Percentiles rank a stretch among this genome's conserved stretches.
These are phyloP conservation scores for Diabrotica balteata DNA, from an alignment of 2,888 invertebrate species.

Conservation along the genomic window DNA sequence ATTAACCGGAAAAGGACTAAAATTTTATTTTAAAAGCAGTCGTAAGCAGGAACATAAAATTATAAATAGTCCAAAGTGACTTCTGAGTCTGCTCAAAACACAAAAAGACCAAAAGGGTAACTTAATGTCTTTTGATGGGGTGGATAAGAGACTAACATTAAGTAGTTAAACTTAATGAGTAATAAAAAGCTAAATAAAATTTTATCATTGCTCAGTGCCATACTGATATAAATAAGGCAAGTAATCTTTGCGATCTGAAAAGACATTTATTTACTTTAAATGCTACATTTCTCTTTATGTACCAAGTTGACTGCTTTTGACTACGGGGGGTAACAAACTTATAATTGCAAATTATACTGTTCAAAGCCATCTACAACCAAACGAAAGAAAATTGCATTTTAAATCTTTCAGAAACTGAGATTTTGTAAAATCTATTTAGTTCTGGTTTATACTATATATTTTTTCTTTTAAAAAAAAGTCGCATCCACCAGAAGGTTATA, in stretches of 20 bases:
- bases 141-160: constrained; percentile 27
- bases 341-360: too few relatives aligned
- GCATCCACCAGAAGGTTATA: too few relatives aligned
- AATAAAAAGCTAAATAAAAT: constrained; percentile 29
- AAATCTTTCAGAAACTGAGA: too few relatives aligned
- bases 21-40: constrained; percentile 10
- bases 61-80: constrained; percentile 15
- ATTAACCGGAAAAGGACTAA: constrained; percentile 3
- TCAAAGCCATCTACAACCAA: too few relatives aligned
- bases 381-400: too few relatives aligned
- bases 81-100: constrained; percentile 13
- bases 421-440: too few relatives aligned
- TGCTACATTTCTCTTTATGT: constrained; percentile 4
- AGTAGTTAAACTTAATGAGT: constrained; percentile 26
- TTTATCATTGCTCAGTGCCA: constrained; percentile 17
- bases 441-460: too few relatives aligned
- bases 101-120: constrained; percentile 9
- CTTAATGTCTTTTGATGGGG: constrained; percentile 20
- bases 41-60: constrained; percentile 15
- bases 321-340: too few relatives aligned
- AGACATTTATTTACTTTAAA: constrained; percentile 22
- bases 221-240: constrained; percentile 23
- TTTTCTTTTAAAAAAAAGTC: too few relatives aligned
- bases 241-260: constrained; percentile 19
- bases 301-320: too few relatives aligned